Conservation (phyloP, 2,113 vertebrate genomes). For the Plectropomus leopardus region DNA sequence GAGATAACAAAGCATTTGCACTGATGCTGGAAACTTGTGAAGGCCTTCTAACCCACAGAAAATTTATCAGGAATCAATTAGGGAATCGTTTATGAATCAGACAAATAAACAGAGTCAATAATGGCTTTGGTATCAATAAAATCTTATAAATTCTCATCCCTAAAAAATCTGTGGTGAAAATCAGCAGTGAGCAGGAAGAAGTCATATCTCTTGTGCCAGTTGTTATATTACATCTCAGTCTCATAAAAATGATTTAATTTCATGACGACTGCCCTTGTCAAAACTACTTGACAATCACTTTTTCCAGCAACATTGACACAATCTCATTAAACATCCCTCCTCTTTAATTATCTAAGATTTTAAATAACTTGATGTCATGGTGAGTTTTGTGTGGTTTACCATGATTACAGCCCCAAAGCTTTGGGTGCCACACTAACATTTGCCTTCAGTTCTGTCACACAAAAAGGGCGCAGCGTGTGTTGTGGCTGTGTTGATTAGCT, state of each 20-base stretch:
- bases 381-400: conserved; percentile 48
- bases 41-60: too few species aligned
- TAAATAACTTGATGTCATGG: conserved; percentile 35
- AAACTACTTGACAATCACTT: conserved; percentile 5
- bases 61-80: too few species aligned
- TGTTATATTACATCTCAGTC: background rate
- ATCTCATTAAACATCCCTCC: conserved; percentile 19
- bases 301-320: conserved; percentile 11
- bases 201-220: background rate
- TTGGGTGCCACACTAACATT: conserved; percentile 24
- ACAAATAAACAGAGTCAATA: too few species aligned
- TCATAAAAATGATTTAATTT: conserved; percentile 21
- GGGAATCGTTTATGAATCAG: too few species aligned
- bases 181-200: background rate
- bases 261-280: background rate
- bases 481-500: conserved; percentile 62
- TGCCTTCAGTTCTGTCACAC: conserved; percentile 23
- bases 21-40: too few species aligned
- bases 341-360: conserved; percentile 31
- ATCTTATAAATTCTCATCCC: too few species aligned
- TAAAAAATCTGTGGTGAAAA: too few species aligned
- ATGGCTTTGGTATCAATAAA: too few species aligned
- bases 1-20: too few species aligned
- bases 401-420: conserved; percentile 23
- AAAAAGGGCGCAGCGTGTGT: conserved; percentile 39